phyloP scores from a whole-genome alignment of 2,797 vertebrate species.

The Leptodactylus fallax region DNA sequence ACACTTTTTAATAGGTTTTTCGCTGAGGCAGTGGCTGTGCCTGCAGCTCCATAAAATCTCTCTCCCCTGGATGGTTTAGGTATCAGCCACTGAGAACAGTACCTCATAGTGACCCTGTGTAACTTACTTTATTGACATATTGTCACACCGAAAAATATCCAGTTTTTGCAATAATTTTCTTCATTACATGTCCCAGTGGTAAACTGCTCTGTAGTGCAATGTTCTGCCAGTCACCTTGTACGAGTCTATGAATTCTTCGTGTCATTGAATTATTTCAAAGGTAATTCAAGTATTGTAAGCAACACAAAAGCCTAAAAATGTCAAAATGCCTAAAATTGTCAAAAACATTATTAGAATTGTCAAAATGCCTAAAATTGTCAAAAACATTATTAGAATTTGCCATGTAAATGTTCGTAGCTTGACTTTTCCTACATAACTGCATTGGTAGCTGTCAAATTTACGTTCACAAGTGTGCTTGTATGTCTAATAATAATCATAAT shows the following conservation, averaged over 20 bases:
- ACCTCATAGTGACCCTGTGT: constrained; percentile 29
- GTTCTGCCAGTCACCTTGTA: not conserved
- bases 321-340: not conserved
- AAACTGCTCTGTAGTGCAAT: not conserved
- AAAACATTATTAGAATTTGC: no score
- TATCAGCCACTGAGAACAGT: constrained; percentile 11
- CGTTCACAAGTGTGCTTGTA: not conserved
- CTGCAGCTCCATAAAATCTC: constrained; percentile 30
- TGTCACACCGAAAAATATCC: not conserved
- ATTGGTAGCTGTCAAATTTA: not conserved
- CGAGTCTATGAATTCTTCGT: not conserved
- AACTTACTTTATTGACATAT: constrained; percentile 30
- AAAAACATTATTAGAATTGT: no score
- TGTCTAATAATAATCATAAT: not conserved
- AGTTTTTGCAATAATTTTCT: constrained; percentile 18
- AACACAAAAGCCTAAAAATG: not conserved
- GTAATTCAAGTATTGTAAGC: not conserved
- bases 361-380: no score
- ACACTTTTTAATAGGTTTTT: constrained; percentile 63
- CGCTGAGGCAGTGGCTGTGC: constrained; percentile 45
- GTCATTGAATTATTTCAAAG: not conserved
- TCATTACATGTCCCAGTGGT: constrained; percentile 1
- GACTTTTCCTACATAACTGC: no score
- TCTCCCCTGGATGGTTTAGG: constrained; percentile 13
- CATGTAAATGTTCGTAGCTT: no score